phyloP scores from a whole-genome alignment of 2,113 vertebrate genomes.

The Hemibagrus wyckioides region DNA sequence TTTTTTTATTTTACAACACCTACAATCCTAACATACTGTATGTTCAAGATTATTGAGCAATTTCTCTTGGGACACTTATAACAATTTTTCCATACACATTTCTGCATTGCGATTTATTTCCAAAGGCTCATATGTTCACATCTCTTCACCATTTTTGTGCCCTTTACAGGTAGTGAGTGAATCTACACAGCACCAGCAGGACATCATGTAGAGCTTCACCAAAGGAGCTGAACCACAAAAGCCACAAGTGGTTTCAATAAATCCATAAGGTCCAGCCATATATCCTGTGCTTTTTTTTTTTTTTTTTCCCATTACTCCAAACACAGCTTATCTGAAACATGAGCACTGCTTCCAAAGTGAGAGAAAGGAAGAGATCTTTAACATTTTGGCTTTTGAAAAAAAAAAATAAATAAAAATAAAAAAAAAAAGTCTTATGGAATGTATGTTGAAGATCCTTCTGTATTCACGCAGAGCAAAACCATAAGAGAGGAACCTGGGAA shows the following conservation, averaged over 20 bases:
- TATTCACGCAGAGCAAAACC: constrained; percentile 7
- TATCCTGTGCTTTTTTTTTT: constrained; percentile 25
- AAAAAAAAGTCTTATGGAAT: neutral
- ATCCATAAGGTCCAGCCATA: constrained; percentile 24
- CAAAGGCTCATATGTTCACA: neutral
- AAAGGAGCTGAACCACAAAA: constrained; percentile 4
- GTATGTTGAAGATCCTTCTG: neutral
- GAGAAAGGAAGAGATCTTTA: neutral
- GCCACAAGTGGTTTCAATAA: constrained; percentile 19
- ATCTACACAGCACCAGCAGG: constrained; percentile 70
- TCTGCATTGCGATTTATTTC: neutral
- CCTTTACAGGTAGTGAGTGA: constrained; percentile 68
- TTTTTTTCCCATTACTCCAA: neutral
- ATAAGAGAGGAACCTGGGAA: neutral
- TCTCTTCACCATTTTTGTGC: neutral
- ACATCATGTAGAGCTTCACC: constrained; percentile 58
- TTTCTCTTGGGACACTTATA: neutral
- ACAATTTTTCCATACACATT: neutral
- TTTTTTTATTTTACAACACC: no score
- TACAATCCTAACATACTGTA: no score
- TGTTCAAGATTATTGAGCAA: no score
- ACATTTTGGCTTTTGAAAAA: neutral
- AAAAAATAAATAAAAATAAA: neutral
- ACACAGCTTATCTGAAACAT: constrained; percentile 23
- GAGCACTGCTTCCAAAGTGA: constrained; percentile 17